Evolutionary conservation across 2,797 vertebrate genomes (phyloP), one percentile per base, ranked within the genome.

Genomic region (Channa striata): DNA sequence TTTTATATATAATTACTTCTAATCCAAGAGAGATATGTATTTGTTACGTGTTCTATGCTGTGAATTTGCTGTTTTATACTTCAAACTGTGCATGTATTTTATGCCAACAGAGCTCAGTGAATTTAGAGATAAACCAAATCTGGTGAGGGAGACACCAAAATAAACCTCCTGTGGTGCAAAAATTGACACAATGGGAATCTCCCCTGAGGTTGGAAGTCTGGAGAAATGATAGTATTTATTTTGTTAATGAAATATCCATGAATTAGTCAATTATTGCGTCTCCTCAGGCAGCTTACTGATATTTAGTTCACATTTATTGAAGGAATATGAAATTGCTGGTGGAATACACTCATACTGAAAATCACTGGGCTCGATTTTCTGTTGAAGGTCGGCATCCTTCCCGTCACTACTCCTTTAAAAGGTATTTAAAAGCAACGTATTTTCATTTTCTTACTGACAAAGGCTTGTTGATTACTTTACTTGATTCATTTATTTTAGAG

Each of bases 141-240:
- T 62, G 72, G 51, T 50, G 25, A 46, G 47, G 36, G 17, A 52
- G 21, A 68, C 51, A 25, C 52, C 52, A 37, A 80, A 76, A 65
- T 59, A 39, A 75, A 72, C 50, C 72, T 78, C 75, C 76, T 63
- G 71, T 74, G 74, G 73, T 51, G 80, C 52, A 19, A 2, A 50
- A 68, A 64, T 1, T 64, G 65, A 80, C 69, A 77, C 52, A 74
- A 75, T 75, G 69, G 68, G 72, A 70, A 62, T 74, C 40, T 63
- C 39, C 70, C 85, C 78, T 0, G 20, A 58, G 68, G 82, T 84
- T 47, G 76, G 74, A 80, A 74, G 49, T 86, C 68, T 78, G 21
- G 46, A 1, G 53, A 75, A 87, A 81, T 77, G 72, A 81, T 63
- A 72, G 52, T 82, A 83, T 78, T 86, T 80, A 63, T 84, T 78